Evolutionary conservation across 2,113 vertebrate genomes (phyloP).

Genomic region (Dipodomys ordii): DNA sequence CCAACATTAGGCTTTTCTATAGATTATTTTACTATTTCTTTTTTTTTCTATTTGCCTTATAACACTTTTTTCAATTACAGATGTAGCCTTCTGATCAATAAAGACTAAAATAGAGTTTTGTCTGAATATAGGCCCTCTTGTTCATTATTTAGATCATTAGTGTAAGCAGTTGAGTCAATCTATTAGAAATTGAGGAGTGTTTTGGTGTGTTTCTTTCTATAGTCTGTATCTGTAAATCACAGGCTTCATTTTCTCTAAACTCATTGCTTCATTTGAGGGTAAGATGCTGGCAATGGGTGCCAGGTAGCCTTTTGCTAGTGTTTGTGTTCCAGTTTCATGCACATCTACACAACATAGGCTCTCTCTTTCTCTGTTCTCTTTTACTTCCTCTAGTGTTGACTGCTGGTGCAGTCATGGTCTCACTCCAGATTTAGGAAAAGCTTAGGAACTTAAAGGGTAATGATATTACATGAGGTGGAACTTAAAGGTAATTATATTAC

Average conservation of each 20-base stretch:
- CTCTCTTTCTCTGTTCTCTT: too few species aligned
- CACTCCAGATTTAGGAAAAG: background rate
- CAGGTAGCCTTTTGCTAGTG: too few species aligned
- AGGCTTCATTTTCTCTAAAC: too few species aligned
- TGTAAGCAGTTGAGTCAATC: too few species aligned
- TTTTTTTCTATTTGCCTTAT: background rate
- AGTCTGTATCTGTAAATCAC: too few species aligned
- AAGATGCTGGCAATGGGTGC: too few species aligned
- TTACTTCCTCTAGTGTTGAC: background rate
- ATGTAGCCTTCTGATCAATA: background rate
- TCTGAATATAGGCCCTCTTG: background rate
- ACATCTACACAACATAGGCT: too few species aligned
- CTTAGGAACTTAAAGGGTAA: background rate
- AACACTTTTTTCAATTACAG: background rate
- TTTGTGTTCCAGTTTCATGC: too few species aligned
- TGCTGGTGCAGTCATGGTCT: background rate
- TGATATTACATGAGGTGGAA: background rate
- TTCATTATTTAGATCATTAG: too few species aligned
- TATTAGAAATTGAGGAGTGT: too few species aligned
- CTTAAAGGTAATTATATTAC: background rate
- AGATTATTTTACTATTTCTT: background rate
- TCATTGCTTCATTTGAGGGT: too few species aligned
- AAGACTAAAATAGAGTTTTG: background rate
- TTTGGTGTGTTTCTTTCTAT: too few species aligned
- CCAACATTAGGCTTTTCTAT: background rate